Conservation (phyloP, 2,797 vertebrate species). For the Mionectes olivaceus region DNA sequence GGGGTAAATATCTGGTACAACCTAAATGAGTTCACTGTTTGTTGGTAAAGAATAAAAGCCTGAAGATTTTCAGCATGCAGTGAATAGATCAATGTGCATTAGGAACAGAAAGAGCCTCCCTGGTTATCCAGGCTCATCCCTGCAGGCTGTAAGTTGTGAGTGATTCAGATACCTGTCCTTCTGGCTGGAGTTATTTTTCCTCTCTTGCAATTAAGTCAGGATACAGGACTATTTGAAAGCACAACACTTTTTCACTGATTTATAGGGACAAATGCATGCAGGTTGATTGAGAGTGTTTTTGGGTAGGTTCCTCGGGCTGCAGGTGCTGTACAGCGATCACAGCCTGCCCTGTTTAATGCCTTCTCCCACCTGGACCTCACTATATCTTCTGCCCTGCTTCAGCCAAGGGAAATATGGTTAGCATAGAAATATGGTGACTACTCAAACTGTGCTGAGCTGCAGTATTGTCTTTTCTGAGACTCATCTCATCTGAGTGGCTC, state of each 20-base stretch:
- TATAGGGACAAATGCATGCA: background rate
- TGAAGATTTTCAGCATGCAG: background rate
- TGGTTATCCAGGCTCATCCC: background rate
- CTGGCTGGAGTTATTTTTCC: background rate
- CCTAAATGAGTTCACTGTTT: background rate
- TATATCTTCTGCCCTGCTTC: background rate
- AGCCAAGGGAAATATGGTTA: background rate
- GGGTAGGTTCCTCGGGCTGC: background rate
- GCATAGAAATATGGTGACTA: background rate
- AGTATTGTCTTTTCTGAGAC: background rate
- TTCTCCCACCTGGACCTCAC: background rate
- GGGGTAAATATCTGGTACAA: background rate
- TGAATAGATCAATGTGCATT: background rate
- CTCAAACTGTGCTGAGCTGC: background rate
- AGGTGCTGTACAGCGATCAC: background rate
- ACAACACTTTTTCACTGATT: background rate
- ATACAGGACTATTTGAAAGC: background rate
- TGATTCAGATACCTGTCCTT: slow-evolving; percentile 1
- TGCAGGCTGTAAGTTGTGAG: background rate
- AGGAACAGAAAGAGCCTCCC: background rate
- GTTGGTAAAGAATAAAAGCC: background rate
- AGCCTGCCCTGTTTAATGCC: background rate
- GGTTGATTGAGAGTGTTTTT: background rate
- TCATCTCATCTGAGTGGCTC: background rate
- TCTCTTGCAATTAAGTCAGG: background rate